Conservation (phyloP, 2,888 invertebrate species). For the Druceiella hillmani region DNA sequence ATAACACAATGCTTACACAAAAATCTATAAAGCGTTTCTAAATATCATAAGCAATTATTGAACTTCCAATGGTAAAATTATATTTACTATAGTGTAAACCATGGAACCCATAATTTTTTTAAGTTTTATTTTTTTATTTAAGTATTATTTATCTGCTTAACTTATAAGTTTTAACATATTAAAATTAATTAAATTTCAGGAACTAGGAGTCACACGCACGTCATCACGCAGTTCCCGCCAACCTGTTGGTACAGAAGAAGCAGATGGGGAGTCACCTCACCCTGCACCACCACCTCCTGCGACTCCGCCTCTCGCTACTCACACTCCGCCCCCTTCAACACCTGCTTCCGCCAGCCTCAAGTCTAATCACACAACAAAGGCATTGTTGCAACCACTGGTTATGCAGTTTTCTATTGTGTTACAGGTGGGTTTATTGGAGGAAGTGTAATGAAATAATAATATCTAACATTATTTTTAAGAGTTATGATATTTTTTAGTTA, state of each 20-base stretch:
- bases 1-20: too few species aligned
- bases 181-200: too few species aligned
- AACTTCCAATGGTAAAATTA: too few species aligned
- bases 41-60: too few species aligned
- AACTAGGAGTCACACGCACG: constrained; percentile 76
- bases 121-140: too few species aligned
- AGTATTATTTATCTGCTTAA: too few species aligned
- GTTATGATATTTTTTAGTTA: too few species aligned
- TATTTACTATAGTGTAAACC: too few species aligned
- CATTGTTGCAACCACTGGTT: constrained; percentile 72
- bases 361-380: constrained; percentile 44
- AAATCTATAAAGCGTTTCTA: too few species aligned
- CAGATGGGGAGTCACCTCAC: constrained; percentile 52
- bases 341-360: constrained; percentile 25
- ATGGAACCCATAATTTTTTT: too few species aligned
- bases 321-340: constrained; percentile 28
- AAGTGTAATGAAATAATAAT: not conserved
- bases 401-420: constrained; percentile 84
- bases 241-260: constrained; percentile 44
- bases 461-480: too few species aligned
- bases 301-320: constrained; percentile 16
- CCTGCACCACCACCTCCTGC: constrained; percentile 24
- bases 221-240: constrained; percentile 69
- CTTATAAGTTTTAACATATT: too few species aligned
- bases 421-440: constrained; percentile 50